Evolutionary conservation across 1,140 invertebrate species (phyloP), one percentile per base, ranked within the genome.

Genomic region (Episyrphus balteatus): DNA sequence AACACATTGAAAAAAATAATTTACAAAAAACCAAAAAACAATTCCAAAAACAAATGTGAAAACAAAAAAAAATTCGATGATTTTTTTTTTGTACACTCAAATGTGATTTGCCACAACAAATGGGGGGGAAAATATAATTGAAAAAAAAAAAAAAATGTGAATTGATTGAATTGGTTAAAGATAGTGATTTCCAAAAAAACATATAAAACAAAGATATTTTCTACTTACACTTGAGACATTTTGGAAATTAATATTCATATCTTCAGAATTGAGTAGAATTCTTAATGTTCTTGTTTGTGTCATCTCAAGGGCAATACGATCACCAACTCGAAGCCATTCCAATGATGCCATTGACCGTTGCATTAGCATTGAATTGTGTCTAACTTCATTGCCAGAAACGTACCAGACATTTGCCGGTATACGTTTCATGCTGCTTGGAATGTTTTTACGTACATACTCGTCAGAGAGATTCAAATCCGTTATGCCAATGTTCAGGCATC

Each of bases 201-300:
- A n/a, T n/a, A n/a, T n/a, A n/a, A n/a, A n/a, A n/a, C n/a, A n/a
- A n/a, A n/a, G n/a, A n/a, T n/a, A n/a, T n/a, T 50, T 51, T 15
- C 53, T 56, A 49, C 51, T 57, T 59, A 82, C 81, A 64, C 83
- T 84, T 17, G 84, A 82, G 49, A 88, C 73, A 61, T 84, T 80
- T n/a, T 75, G 72, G 17, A 83, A 83, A 18, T 84, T 83, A n/a
- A 84, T 75, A n/a, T 86, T 84, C 62, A 89, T 77, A 58, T 92
- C 87, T 68, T 88, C 83, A 1, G 86, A 84, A 67, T 93, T 91
- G 1, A 92, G 71, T 48, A 77, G 75, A 42, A 81, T 73, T 40
- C 78, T 77, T 0, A 84, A 70, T 32, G 73, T 72, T 5, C 69
- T 73, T 50, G 80, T 80, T 43, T 69, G 70, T 13, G 73, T 80